Evolutionary conservation across 2,797 vertebrate genomes (phyloP), one percentile per base, ranked within the genome.

Genomic region (Lacerta viridis): DNA sequence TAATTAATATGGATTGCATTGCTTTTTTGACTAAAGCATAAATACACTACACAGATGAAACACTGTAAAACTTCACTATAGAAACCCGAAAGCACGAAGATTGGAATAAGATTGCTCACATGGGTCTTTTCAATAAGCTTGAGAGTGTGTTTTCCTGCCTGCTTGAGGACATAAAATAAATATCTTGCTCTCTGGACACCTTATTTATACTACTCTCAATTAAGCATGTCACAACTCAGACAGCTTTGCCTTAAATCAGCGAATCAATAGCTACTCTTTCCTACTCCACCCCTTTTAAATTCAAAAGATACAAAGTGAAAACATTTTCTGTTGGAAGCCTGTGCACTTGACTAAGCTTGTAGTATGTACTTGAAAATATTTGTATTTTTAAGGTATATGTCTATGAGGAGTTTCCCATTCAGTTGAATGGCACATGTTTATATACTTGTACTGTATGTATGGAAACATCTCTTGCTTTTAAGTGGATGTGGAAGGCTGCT

Each of bases 41-140:
- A 77, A 81, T 66, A 84, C 46, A 50, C 80, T 85, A 69, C 46
- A 69, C 64, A 90, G 82, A 41, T 8, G 59, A 84, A 88, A 77
- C 4, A 64, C 66, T 33, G 2, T 90, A 89, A 93, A 93, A 87
- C 7, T 66, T 76, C 55, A 80, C 20, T 86, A 76, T 72, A 64
- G 50, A 91, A 94, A 88, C 29, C 81, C 75, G 81, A 91, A 84
- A 90, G 25, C 77, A 80, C 10, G 36, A 82, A 87, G 88, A 86
- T 23, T 91, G 86, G 82, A 91, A 89, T 84, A 82, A 82, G 83
- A 88, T 90, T 90, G 92, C 46, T 43, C 69, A 87, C 20, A 33
- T 86, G 86, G 78, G 23, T 91, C 90, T 93, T 96, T 96, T 95
- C 88, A 94, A 82, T 61, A 95, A 93, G 33, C 74, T 90, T 80